Evolutionary conservation across 2,113 vertebrate genomes (phyloP), one percentile per base, ranked within the genome.

Genomic region (Danionella cerebrum): DNA sequence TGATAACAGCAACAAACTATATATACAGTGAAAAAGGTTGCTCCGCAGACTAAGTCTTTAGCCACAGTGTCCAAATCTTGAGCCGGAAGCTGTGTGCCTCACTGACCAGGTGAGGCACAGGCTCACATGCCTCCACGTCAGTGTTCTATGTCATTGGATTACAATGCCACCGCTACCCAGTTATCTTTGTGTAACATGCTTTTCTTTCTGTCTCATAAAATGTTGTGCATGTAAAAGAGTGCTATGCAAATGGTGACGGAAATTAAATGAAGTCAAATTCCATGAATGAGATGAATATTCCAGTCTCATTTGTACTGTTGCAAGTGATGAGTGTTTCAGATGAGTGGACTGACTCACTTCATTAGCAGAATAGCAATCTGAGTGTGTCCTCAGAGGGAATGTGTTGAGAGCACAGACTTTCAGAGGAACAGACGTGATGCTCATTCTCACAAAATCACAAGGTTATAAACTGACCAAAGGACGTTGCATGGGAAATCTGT

Each of bases 391-490:
- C 33, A 38, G 53, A 38, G 33, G 33, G 38, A 14, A 24, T 36
- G 21, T 59, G 21, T 59, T 59, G 47, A 12, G 33, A 51, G 10
- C 53, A 35, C 21, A 50, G 47, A 16, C 41, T 21, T 18, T 13
- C 11, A 10, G 52, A 39, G 35, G 54, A 59, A 59, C n/a, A n/a
- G n/a, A n/a, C 18, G 24, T 62, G 39, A 45, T 10, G 13, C 19
- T 47, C 52, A 67, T 31, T 69, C 47, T 57, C 57, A 69, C 22
- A 69, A 27, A n/a, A 21, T 59, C 41, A 35, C 33, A 69, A 39
- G 58, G 35, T 51, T 45, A 31, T 41, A 60, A 51, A 29, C 35
- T 59, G 33, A 9, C 67, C 36, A 24, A 21, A 60, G 44, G 44
- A 44, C 6, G 16, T 33, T 14, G 9, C 7, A 25, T n/a, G n/a